Base-by-base conservation (phyloP, 1,140 invertebrate species). In the Ridgeia piscesae region DNA sequence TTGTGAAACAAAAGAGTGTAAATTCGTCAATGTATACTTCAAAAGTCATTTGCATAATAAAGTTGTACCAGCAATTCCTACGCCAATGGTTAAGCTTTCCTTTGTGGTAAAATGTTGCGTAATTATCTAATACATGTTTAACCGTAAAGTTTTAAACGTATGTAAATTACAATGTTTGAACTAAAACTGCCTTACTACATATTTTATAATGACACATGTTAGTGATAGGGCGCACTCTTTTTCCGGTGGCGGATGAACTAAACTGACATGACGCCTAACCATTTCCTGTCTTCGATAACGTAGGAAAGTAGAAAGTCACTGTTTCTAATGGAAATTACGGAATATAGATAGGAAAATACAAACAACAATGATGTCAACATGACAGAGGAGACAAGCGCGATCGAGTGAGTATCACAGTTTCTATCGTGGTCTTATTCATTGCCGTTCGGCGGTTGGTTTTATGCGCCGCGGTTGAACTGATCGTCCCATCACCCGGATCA, bases 11-110 rank as follows among this genome's bases (percentile, higher is more conserved):
- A 77, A 77, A 77, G 17, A 21, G 58, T 31, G 17, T 77, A 77
- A 77, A 77, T 77, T 8, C 58, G 58, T 31, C 58, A 77, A 77
- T 77, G 58, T 77, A 77, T 77, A 77, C 58, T 77, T 77, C 58
- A 77, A 77, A 77, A 77, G 58, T 77, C 58, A 77, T 77, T 77
- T 77, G 58, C 58, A 77, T 77, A 77, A 77, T 77, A 77, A 77
- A 77, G 58, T 77, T 77, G 58, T 77, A 77, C 58, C 58, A 77
- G 58, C 58, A 77, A 77, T 77, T 77, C 58, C 58, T 77, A 77
- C 58, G 58, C 58, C 58, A 77, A 77, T 77, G 58, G 17, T 77
- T 77, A 77, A 77, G 58, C 58, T 77, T 77, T 77, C 58, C 58
- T 77, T 77, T 77, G 58, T 77, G 58, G 58, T 77, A 77, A 77